Percentiles rank a stretch among this genome's conserved stretches.
Evolutionary conservation across 1,140 invertebrate genomes (phyloP).

Genomic region (Conus ventricosus): DNA sequence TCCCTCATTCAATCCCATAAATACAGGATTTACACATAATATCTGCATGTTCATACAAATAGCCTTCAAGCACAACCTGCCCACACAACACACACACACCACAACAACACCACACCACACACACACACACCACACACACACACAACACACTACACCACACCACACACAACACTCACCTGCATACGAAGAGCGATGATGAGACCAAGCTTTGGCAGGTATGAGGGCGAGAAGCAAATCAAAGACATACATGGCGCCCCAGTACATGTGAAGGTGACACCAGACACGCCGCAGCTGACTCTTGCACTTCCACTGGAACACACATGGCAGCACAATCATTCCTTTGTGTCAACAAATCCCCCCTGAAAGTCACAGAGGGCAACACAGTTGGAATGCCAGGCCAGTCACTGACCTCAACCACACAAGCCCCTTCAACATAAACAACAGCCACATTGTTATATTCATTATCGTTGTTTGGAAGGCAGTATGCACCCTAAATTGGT

Average conservation of each 20-base stretch:
- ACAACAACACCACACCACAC: not conserved
- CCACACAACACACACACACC: not conserved
- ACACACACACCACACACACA: not conserved
- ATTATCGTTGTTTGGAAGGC: too few species aligned
- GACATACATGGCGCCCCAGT: conserved; percentile 85
- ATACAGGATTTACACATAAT: not conserved
- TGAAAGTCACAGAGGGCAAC: too few species aligned
- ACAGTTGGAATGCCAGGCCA: too few species aligned
- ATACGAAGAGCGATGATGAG: conserved; percentile 78
- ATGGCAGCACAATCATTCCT: not conserved
- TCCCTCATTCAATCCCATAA: too few species aligned
- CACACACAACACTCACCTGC: conserved; percentile 52
- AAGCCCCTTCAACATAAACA: too few species aligned
- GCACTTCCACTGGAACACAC: conserved; percentile 82
- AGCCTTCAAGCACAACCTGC: not conserved
- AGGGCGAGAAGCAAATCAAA: conserved; percentile 78
- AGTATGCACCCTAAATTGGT: too few species aligned
- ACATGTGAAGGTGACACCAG: conserved; percentile 86
- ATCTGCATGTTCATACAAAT: not conserved
- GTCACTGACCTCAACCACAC: too few species aligned
- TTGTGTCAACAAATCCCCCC: too few species aligned
- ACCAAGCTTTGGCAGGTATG: conserved; percentile 83
- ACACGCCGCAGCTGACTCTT: conserved; percentile 88
- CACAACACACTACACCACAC: not conserved
- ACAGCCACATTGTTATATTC: too few species aligned